These are phyloP conservation scores for Mugil cephalus DNA, from an alignment of 2,113 vertebrate genomes.

Conservation along the genomic window DNA sequence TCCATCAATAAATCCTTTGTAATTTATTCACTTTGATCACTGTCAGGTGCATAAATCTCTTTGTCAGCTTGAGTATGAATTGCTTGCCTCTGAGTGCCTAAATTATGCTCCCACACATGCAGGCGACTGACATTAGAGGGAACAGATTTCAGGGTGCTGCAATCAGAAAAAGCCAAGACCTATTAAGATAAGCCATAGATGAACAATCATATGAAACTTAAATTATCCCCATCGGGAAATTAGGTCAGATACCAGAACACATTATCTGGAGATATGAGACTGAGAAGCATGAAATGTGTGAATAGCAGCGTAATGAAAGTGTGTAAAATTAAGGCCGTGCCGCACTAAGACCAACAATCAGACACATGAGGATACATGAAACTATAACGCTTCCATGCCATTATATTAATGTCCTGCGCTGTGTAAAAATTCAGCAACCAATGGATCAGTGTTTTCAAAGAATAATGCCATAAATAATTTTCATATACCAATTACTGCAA, in stretches of 20 bases:
- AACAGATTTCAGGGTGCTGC: conserved; percentile 48
- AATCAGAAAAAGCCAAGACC: conserved; percentile 53
- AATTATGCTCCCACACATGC: conserved; percentile 40
- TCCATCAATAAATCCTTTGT: conserved; percentile 47
- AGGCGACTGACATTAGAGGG: conserved; percentile 20
- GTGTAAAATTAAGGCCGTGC: background rate
- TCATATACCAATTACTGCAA: background rate
- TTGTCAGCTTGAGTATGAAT: conserved; percentile 46
- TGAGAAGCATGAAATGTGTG: conserved; percentile 41
- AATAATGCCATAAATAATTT: background rate
- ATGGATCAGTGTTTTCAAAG: background rate
- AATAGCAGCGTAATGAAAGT: conserved; percentile 30
- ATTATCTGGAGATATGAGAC: conserved; percentile 47
- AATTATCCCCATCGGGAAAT: conserved; percentile 64
- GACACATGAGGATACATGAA: background rate
- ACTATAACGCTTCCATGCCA: background rate
- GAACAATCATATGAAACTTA: conserved; percentile 64
- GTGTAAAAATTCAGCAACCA: too few relatives aligned
- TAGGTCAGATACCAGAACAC: conserved; percentile 50
- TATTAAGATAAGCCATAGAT: conserved; percentile 72
- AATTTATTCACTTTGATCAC: conserved; percentile 63
- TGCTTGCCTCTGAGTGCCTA: conserved; percentile 7
- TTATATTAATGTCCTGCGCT: too few relatives aligned
- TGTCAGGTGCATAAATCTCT: conserved; percentile 59
- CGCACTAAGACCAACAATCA: background rate